These are phyloP conservation scores for Astropecten irregularis DNA, from an alignment of 53 echinoderm and acorn worm genomes.

Conservation along the genomic window DNA sequence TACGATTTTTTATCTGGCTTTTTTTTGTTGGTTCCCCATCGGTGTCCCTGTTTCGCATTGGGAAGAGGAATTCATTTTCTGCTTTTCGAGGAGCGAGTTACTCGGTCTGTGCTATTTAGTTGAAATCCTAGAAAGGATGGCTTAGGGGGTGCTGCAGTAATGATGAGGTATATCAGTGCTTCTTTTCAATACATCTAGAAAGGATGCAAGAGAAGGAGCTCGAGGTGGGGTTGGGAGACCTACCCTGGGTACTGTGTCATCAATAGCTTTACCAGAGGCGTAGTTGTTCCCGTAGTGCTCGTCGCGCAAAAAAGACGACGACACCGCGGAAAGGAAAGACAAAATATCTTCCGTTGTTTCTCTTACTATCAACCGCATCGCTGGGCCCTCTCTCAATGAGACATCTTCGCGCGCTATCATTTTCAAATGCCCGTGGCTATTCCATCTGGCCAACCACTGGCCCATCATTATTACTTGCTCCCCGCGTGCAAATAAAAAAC, in stretches of 20 bases:
- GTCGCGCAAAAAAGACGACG: background rate
- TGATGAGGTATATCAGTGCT: conserved; percentile 27
- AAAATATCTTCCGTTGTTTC: conserved; percentile 43
- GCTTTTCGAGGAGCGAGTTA: background rate
- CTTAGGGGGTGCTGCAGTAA: conserved; percentile 24
- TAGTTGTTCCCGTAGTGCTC: background rate
- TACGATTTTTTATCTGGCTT: background rate
- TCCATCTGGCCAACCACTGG: conserved; percentile 36
- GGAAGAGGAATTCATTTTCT: background rate
- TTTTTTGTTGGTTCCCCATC: background rate
- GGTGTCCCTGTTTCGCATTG: background rate
- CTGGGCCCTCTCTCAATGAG: conserved; percentile 44
- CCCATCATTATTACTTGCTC: background rate
- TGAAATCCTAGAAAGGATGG: conserved; percentile 33
- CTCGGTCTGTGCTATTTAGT: background rate
- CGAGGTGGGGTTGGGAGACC: background rate
- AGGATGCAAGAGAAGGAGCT: conserved; percentile 3
- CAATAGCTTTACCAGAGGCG: conserved; percentile 47
- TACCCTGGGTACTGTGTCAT: conserved; percentile 46
- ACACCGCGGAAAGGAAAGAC: background rate
- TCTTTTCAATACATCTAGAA: conserved; percentile 26
- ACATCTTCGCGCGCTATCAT: conserved; percentile 34
- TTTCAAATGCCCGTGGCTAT: conserved; percentile 36
- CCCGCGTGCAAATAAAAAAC: background rate
- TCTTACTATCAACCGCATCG: conserved; percentile 31